Evolutionary conservation across 2,113 vertebrate genomes (phyloP).

Genomic region (Misgurnus anguillicaudatus): DNA sequence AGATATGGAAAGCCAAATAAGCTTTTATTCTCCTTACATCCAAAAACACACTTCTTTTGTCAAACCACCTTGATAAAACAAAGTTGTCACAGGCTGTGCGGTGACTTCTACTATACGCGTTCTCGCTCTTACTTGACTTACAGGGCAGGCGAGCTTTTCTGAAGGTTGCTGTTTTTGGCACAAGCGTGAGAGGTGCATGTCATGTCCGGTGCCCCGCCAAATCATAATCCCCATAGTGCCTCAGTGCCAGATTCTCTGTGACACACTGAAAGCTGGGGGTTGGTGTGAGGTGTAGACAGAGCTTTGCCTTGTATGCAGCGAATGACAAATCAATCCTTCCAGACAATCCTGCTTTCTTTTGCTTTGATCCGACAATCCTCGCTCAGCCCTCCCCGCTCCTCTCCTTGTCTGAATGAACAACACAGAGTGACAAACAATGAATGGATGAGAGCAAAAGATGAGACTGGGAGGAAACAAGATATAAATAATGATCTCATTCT

Average conservation of each 20-base stretch:
- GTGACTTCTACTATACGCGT: too few species aligned
- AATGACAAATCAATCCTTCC: slow-evolving; percentile 22
- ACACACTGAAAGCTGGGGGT: slow-evolving; percentile 23
- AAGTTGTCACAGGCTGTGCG: too few species aligned
- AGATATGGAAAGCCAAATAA: too few species aligned
- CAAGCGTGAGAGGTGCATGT: background rate
- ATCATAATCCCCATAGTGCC: slow-evolving; percentile 13
- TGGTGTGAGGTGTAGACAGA: slow-evolving; percentile 18
- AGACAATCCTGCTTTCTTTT: slow-evolving; percentile 21
- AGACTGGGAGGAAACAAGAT: slow-evolving; percentile 11
- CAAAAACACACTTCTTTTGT: too few species aligned
- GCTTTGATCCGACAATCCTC: slow-evolving; percentile 20
- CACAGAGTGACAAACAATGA: background rate
- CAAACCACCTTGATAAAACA: too few species aligned
- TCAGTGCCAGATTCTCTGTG: slow-evolving; percentile 18
- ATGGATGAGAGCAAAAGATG: background rate
- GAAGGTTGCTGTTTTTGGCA: background rate
- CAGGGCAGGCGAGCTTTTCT: too few species aligned
- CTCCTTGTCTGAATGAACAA: slow-evolving; percentile 28
- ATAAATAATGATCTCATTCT: slow-evolving; percentile 24
- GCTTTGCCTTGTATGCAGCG: slow-evolving; percentile 33
- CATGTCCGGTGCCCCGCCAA: slow-evolving; percentile 32
- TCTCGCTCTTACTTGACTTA: too few species aligned
- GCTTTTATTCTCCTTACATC: too few species aligned
- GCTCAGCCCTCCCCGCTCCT: background rate